A percentile compares a stretch with the other conserved stretches of the same genome.
Conservation (phyloP, 1,140 invertebrate species). For the Dreissena polymorpha region DNA sequence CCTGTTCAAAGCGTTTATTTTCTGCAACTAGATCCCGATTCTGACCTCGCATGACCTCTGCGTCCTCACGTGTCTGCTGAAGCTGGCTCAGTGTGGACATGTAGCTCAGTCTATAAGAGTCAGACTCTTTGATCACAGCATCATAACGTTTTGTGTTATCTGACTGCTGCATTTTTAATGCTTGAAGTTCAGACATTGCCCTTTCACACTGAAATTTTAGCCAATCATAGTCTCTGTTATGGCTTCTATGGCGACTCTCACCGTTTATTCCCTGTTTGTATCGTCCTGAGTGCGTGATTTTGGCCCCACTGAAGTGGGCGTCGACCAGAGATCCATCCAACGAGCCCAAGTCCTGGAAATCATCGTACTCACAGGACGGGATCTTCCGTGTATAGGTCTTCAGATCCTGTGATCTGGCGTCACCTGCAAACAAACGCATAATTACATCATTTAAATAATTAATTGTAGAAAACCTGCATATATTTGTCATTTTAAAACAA, state of each 20-base stretch:
- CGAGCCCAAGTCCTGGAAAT: constrained; percentile 45
- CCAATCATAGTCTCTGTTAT: constrained; percentile 86
- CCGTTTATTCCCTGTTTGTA: constrained; percentile 60
- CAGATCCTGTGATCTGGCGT: constrained; percentile 61
- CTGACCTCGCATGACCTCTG: constrained; percentile 86
- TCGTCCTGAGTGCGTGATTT: constrained; percentile 46
- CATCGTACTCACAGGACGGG: constrained; percentile 70
- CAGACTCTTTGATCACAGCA: constrained; percentile 86
- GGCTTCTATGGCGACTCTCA: constrained; percentile 48
- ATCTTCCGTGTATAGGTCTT: constrained; percentile 72
- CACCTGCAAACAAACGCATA: constrained; percentile 34
- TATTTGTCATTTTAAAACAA: too few relatives aligned
- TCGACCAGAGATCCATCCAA: constrained; percentile 12
- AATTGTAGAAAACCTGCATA: too few relatives aligned
- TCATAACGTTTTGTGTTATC: constrained; percentile 88
- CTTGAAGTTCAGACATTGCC: constrained; percentile 90
- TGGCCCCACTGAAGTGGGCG: constrained; percentile 44
- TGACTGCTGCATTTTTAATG: constrained; percentile 88
- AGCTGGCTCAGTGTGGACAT: constrained; percentile 89
- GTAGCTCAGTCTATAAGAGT: constrained; percentile 92
- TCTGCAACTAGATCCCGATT: constrained; percentile 89
- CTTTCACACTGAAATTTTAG: constrained; percentile 93
- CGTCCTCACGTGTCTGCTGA: constrained; percentile 87
- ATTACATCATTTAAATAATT: too few relatives aligned
- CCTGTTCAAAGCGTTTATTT: constrained; percentile 90